These are phyloP conservation scores for Halichoeres trimaculatus DNA, from an alignment of 2,113 vertebrate species.

Conservation along the genomic window DNA sequence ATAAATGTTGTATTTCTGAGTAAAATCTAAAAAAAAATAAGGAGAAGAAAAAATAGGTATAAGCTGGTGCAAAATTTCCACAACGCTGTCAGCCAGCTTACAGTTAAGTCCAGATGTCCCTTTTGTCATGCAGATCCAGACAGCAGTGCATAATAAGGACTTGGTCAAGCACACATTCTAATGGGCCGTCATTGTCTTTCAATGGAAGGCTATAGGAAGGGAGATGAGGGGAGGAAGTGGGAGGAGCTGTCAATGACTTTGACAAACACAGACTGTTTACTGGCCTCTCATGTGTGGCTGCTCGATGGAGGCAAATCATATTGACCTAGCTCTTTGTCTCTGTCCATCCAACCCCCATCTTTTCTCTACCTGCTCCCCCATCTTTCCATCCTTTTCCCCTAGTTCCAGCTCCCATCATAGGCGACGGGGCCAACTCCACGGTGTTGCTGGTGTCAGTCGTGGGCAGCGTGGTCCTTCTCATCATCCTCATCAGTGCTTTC, in stretches of 20 bases:
- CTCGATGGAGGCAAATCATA: background rate
- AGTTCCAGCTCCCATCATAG: slow-evolving; percentile 96
- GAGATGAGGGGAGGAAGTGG: slow-evolving; percentile 18
- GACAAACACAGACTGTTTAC: slow-evolving; percentile 36
- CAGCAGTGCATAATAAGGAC: slow-evolving; percentile 62
- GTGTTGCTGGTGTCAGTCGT: slow-evolving; percentile 94
- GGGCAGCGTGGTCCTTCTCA: slow-evolving; percentile 93
- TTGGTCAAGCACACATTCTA: slow-evolving; percentile 61
- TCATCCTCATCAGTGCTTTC: slow-evolving; percentile 96
- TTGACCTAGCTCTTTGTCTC: slow-evolving; percentile 51
- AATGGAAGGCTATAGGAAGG: background rate
- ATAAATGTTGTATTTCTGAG: background rate
- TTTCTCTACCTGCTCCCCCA: background rate
- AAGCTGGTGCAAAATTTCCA: background rate
- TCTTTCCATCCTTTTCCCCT: slow-evolving; percentile 41
- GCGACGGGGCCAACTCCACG: slow-evolving; percentile 94
- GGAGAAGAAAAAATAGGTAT: background rate
- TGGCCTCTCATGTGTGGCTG: background rate
- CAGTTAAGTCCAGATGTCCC: slow-evolving; percentile 54
- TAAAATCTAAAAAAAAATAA: background rate
- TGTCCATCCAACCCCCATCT: slow-evolving; percentile 7
- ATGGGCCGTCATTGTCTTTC: slow-evolving; percentile 59
- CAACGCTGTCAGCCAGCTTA: background rate
- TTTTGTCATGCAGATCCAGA: slow-evolving; percentile 70
- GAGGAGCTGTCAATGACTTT: slow-evolving; percentile 15